Base-by-base conservation (phyloP, 1,140 invertebrate species). In the Drosophila busckii region DNA sequence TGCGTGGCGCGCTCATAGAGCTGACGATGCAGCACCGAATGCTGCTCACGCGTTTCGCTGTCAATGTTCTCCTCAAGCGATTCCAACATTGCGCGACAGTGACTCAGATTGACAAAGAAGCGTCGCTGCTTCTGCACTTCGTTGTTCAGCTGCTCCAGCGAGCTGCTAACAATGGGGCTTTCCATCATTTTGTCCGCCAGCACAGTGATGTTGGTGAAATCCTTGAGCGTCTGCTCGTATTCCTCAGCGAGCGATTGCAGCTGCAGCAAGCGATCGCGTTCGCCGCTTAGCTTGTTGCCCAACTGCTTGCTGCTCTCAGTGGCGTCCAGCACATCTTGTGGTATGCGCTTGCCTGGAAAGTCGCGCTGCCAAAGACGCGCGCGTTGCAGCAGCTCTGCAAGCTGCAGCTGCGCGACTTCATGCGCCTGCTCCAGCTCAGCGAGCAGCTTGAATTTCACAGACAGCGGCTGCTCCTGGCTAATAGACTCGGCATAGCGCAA, bases 41-140 rank as follows among this genome's bases (percentile, higher is more conserved):
- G 92, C 70, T 92, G 91, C 7, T 90, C 89, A 48, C 93, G 90
- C 0, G 94, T 95, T 84, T 94, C 93, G 9, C 88, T 89, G 75
- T 96, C 95, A 7, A 96, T 88, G 87, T 95, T 94, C 58, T 92
- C 92, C 87, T 96, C 94, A 8, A 96, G 83, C 0, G 94, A 95
- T 86, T 96, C 94, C 10, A 97, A 87, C 58, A 96, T 94, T 13
- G 92, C 92, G 67, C 93, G 90, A 67, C 95, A 96, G 52, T 96
- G 94, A 69, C 94, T 95, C 5, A 97, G 86, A 68, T 95, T 95
- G 0, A 94, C 93, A 75, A 96, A 96, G 88, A 96, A 96, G 73
- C 95, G 95, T 28, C 94, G 90, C 76, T 96, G 94, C 73, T 95
- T 96, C 63, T 95, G 94, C 87, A 96, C 94, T 88, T 96, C 95